A percentile compares a stretch with the other conserved stretches of the same genome.
phyloP scores from a whole-genome alignment of 2,113 vertebrate genomes.

The Pleuronectes platessa region DNA sequence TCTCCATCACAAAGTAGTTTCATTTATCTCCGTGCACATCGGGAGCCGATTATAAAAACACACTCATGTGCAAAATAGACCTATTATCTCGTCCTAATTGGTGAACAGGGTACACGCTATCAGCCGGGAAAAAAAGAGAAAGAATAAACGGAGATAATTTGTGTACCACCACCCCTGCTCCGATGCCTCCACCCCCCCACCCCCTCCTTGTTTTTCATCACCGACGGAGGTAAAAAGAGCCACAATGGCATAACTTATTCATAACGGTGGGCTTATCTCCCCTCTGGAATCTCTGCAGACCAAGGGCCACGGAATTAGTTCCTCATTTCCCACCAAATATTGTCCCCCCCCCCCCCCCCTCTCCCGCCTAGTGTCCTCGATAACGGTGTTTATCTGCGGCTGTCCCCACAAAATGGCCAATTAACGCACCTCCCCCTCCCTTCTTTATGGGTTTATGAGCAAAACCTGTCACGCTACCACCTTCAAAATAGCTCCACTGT shows the following conservation, averaged over 20 bases:
- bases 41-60: slow-evolving; percentile 84
- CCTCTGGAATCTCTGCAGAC: slow-evolving; percentile 70
- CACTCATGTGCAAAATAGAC: slow-evolving; percentile 85
- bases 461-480: slow-evolving; percentile 68
- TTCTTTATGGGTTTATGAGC: slow-evolving; percentile 53
- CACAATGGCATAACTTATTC: slow-evolving; percentile 71
- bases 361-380: slow-evolving; percentile 68
- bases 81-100: slow-evolving; percentile 84
- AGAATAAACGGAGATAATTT: slow-evolving; percentile 59
- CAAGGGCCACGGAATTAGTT: slow-evolving; percentile 71
- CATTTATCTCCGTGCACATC: slow-evolving; percentile 82
- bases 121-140: slow-evolving; percentile 53
- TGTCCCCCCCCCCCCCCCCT: slow-evolving; percentile 38
- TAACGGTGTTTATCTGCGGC: slow-evolving; percentile 73
- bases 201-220: slow-evolving; percentile 68
- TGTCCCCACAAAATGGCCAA: slow-evolving; percentile 69
- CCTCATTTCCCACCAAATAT: slow-evolving; percentile 77
- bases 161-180: slow-evolving; percentile 63
- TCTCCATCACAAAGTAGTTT: slow-evolving; percentile 74
- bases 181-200: slow-evolving; percentile 56
- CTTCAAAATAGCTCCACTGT: slow-evolving; percentile 69
- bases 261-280: slow-evolving; percentile 69
- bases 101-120: slow-evolving; percentile 73
- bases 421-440: slow-evolving; percentile 51
- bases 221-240: slow-evolving; percentile 63